Percentiles rank a stretch among this genome's conserved stretches.
These are phyloP conservation scores for Chloroceryle inda DNA, from an alignment of 2,797 vertebrate genomes.

Conservation along the genomic window DNA sequence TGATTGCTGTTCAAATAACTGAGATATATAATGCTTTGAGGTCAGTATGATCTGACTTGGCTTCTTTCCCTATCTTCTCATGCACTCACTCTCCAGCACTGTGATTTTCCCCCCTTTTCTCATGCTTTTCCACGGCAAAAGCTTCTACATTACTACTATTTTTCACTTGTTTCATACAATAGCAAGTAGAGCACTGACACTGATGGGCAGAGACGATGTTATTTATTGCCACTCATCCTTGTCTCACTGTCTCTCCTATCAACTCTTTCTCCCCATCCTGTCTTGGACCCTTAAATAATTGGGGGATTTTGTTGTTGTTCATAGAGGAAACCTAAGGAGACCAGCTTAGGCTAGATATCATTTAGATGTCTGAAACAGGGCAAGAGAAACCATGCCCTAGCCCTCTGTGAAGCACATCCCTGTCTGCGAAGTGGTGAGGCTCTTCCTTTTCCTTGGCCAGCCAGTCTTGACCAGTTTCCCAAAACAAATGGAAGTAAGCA, in stretches of 20 bases:
- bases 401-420: not conserved
- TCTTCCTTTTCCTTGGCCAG: not conserved
- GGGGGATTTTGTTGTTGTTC: not conserved
- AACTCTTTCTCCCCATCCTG: not conserved
- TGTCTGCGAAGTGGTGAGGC: not conserved
- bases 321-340: not conserved
- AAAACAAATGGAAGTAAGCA: not conserved
- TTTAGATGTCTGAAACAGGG: not conserved
- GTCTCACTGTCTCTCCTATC: not conserved
- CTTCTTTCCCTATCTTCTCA: constrained; percentile 66
- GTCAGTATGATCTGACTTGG: constrained; percentile 80
- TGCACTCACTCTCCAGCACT: not conserved
- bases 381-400: not conserved
- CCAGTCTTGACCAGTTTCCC: not conserved
- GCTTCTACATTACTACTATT: not conserved
- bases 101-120: not conserved
- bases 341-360: not conserved
- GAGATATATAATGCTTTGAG: constrained; percentile 80
- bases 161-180: constrained; percentile 32
- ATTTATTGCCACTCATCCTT: constrained; percentile 45
- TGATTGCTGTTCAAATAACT: constrained; percentile 85
- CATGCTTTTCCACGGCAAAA: not conserved
- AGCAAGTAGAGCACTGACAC: not conserved
- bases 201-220: not conserved
- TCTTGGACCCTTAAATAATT: not conserved